Percentiles rank a stretch among this genome's conserved stretches.
Conservation (phyloP, 2,888 invertebrate species). For the Apamea monoglypha region DNA sequence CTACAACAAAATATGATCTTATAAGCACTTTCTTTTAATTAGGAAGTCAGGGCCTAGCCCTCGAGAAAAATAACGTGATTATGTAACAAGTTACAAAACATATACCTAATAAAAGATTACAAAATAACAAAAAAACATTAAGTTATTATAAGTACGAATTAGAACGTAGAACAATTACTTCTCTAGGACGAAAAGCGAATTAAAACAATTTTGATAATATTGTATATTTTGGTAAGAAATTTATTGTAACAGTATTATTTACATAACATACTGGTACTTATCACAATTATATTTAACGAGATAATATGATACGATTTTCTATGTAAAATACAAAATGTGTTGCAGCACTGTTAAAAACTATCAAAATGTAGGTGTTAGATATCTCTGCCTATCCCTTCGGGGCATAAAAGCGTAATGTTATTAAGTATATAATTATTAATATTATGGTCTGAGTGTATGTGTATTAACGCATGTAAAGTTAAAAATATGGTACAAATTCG, state of each 20-base stretch:
- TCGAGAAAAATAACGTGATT: background rate
- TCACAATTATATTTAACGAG: constrained; percentile 8
- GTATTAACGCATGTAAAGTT: too few species aligned
- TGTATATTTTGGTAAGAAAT: constrained; percentile 57
- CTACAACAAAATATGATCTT: background rate
- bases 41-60: background rate
- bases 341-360: background rate
- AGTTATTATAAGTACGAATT: constrained; percentile 1
- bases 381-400: background rate
- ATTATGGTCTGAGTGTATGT: background rate
- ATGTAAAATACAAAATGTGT: background rate
- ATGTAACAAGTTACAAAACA: constrained; percentile 7
- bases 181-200: constrained; percentile 35
- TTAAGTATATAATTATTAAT: background rate
- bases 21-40: background rate
- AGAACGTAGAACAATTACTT: constrained; percentile 14
- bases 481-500: background rate
- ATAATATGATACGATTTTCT: background rate
- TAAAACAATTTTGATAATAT: constrained; percentile 33
- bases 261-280: background rate
- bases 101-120: background rate
- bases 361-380: background rate
- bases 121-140: background rate
- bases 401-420: background rate
- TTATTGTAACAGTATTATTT: constrained; percentile 41